Evolutionary conservation across 2,888 invertebrate species (phyloP), one percentile per base, ranked within the genome.

Genomic region (Halocaridina rubra): DNA sequence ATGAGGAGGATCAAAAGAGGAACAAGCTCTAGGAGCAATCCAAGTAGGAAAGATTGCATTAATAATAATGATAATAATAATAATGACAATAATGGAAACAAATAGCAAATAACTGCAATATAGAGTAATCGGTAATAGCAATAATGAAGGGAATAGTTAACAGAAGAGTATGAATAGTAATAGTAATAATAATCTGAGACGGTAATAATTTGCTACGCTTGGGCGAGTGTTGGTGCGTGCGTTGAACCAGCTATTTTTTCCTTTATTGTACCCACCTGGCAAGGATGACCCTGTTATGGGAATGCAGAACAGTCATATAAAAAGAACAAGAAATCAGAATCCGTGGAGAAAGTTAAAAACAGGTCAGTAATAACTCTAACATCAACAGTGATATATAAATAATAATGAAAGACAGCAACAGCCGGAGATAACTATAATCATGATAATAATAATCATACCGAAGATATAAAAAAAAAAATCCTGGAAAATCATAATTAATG

Each of bases 261-360:
- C 27, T 8, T 24, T 32, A 13, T 27, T 59, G 39, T 59, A 78
- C 77, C 77, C 77, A 78, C 77, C 77, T 78, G 33, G 77, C 64
- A 10, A 78, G 77, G 77, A 78, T 78, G 33, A 78, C 77, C 77
- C 77, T 78, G 61, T 61, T 33, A 30, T 27, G 71, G 71, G 71
- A 71, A 78, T 64, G 77, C 22, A 29, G 77, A n/a, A 78, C 77
- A 78, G 77, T 78, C 77, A 71, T 71, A 71, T 32, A 71, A 71
- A n/a, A 30, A 71, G 71, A 71, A 71, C 32, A 71, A 71, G 29
- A 71, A 30, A n/a, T n/a, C n/a, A 30, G 30, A 71, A n/a, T n/a
- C 27, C 30, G 32, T 71, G 30, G 71, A 32, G 30, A 32, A 71
- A 71, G 16, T 30, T 71, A 30, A 30, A 59, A 8, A 59, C 5